Evolutionary conservation across 2,797 vertebrate species (phyloP), one percentile per base, ranked within the genome.

Genomic region (Streptopelia turtur): DNA sequence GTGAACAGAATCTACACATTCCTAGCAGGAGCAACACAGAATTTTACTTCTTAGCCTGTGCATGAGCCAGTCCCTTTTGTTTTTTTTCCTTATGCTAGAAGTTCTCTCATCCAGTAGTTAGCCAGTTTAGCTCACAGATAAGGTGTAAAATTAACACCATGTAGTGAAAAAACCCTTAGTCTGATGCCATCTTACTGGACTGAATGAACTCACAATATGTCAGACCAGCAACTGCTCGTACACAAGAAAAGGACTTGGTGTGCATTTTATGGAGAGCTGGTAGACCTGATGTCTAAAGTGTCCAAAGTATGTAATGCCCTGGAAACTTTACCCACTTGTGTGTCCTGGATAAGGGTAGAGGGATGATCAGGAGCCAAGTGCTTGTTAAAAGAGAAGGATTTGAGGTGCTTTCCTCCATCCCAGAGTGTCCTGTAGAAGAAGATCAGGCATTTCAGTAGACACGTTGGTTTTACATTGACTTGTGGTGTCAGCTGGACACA

Each of bases 171-270:
- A 16, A 39, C 8, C 5, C 18, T 8, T 18, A 11, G 21, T 60
- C 64, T 71, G 43, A 45, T 66, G 56, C 24, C 37, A 37, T 23
- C 47, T 93, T 37, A 41, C 33, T 77, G 63, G 37, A 25, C n/a
- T 21, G 33, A 52, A 10, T 0, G 2, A 35, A 15, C 15, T 84
- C 4, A 28, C 5, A 9, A 5, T 27, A 16, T 23, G 6, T 33
- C 52, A 55, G 39, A 35, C 43, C 31, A 28, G 13, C 37, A 59
- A 57, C 56, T 66, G 18, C n/a, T 28, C 1, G 1, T 12, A 11
- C 65, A 25, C 16, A 64, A 31, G n/a, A 31, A 43, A 63, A 56
- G 13, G 13, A 10, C 45, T 74, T 49, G 28, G 16, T 16, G 27
- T 30, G 37, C 39, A 16, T 37, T 63, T 80, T 70, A 63, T 39